Evolutionary conservation across 2,113 vertebrate genomes (phyloP), one percentile per base, ranked within the genome.

Genomic region (Microtus oregoni): DNA sequence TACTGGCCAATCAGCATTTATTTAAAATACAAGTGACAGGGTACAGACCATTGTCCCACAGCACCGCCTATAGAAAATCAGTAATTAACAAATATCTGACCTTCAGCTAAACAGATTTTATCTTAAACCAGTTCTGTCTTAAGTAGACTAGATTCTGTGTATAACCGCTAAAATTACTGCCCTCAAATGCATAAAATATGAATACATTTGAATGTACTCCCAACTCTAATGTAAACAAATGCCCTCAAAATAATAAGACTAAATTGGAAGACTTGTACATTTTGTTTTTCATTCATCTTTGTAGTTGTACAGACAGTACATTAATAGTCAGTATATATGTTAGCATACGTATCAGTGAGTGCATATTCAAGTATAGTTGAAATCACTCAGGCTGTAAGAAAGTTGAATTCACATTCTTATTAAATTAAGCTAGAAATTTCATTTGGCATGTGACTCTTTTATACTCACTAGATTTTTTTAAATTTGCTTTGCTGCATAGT

Each of bases 71-170:
- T 76, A 44, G 61, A 30, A 63, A 94, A 14, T 78, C 19, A 86
- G 1, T 89, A 90, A 22, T 93, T 97, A 95, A 96, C 24, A 92
- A 55, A 50, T 94, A 47, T 5, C 6, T 73, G 17, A 52, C 77
- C 95, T 96, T 96, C 93, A 65, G 92, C n/a, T 68, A n/a, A 96
- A 83, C 50, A 72, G 70, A 73, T 89, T 89, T 78, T 95, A 85
- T 91, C 20, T 95, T 96, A 89, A 92, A 89, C 28, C 3, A 93
- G 14, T 89, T 19, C 92, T 73, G 47, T 87, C 19, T 30, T 91
- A 67, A 83, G 15, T 70, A 82, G 7, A 50, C 73, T 92, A 79
- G 38, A 76, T 85, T 65, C 44, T 32, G 81, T 55, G 13, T 73
- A 85, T 73, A 85, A 93, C 41, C 12, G 44, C 7, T 78, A 94